Evolutionary conservation across 2,113 vertebrate genomes (phyloP).

Genomic region (Saguinus midas): DNA sequence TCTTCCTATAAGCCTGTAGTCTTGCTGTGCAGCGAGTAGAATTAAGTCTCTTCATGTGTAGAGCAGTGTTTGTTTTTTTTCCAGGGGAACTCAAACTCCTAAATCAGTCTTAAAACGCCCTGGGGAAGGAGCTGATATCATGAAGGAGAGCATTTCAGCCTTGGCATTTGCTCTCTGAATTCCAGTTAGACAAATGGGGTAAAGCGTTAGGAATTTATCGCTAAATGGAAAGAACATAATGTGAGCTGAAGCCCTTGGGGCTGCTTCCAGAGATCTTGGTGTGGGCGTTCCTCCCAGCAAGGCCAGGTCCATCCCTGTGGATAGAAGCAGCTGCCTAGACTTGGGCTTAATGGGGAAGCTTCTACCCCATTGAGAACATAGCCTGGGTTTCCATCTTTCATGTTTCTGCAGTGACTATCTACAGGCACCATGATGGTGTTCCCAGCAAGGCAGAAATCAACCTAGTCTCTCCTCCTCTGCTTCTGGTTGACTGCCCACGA

Average conservation of each 20-base stretch:
- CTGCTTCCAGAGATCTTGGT: not conserved
- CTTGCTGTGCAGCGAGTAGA: not conserved
- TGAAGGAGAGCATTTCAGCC: not conserved
- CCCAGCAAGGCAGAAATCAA: not conserved
- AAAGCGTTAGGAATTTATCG: not conserved
- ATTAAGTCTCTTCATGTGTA: not conserved
- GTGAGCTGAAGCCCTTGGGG: not conserved
- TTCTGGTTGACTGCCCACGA: accelerated
- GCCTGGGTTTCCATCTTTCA: not conserved
- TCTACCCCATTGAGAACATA: not conserved
- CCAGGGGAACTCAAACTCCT: not conserved
- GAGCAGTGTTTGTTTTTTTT: not conserved
- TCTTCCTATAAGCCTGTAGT: not conserved
- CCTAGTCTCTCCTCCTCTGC: not conserved
- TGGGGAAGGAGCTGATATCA: not conserved
- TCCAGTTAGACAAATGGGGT: not conserved
- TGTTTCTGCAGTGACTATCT: not conserved
- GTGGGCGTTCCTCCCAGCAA: accelerated
- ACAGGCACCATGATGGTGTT: not conserved
- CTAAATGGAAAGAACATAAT: not conserved
- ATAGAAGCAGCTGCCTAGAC: not conserved
- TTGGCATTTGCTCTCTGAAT: not conserved
- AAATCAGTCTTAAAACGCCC: not conserved
- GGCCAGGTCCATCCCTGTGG: not conserved
- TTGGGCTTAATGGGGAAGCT: not conserved